These are phyloP conservation scores for Scomber scombrus DNA, from an alignment of 2,113 vertebrate genomes.

Conservation along the genomic window DNA sequence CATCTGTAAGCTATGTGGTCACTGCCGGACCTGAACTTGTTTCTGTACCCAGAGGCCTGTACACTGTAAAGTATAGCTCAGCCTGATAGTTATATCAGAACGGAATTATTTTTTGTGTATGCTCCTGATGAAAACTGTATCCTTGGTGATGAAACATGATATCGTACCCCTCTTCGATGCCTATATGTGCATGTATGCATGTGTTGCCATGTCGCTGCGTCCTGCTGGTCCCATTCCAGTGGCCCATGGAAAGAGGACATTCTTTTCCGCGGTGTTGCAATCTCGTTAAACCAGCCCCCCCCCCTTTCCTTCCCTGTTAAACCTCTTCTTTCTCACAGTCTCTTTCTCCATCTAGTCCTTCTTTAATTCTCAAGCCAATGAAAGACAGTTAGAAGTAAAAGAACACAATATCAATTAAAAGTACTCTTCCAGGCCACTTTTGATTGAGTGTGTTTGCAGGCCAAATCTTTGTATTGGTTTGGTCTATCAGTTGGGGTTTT, in stretches of 20 bases:
- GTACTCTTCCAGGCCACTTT: slow-evolving; percentile 3
- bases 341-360: slow-evolving; percentile 9
- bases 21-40: slow-evolving; percentile 19
- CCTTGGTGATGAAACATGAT: slow-evolving; percentile 41
- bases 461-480: slow-evolving; percentile 1
- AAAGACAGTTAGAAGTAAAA: slow-evolving; percentile 39
- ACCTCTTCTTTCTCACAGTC: slow-evolving; percentile 53
- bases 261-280: slow-evolving; percentile 61
- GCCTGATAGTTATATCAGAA: slow-evolving; percentile 25
- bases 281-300: slow-evolving; percentile 61
- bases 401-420: slow-evolving; percentile 36
- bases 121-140: slow-evolving; percentile 33
- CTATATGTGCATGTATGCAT: not conserved
- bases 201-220: slow-evolving; percentile 24
- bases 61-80: not conserved
- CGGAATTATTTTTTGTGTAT: slow-evolving; percentile 22
- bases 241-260: slow-evolving; percentile 65
- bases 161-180: slow-evolving; percentile 2
- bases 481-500: not conserved
- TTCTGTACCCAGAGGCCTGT: not conserved
- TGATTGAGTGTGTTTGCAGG: slow-evolving; percentile 9
- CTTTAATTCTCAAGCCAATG: slow-evolving; percentile 27
- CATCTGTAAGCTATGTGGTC: slow-evolving; percentile 34
- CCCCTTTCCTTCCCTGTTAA: slow-evolving; percentile 27
- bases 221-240: slow-evolving; percentile 58